phyloP scores from a whole-genome alignment of 2,888 invertebrate genomes.

The Peribatodes rhomboidaria region DNA sequence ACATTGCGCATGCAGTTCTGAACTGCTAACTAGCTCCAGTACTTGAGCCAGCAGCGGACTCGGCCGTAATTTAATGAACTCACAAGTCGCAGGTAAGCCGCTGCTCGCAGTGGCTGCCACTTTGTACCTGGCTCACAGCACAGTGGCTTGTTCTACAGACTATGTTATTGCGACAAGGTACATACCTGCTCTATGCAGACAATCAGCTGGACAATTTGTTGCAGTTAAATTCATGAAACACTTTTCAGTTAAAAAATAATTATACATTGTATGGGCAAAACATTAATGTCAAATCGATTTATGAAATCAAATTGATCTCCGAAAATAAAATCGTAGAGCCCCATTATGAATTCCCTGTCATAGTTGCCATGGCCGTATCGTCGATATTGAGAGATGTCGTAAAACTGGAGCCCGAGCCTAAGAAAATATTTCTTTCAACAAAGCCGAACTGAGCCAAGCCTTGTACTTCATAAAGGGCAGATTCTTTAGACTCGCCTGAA shows the following conservation, averaged over 20 bases:
- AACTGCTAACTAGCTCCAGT: too few relatives aligned
- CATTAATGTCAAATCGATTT: too few relatives aligned
- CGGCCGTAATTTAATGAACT: not conserved
- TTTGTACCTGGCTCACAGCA: not conserved
- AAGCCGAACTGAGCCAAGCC: slow-evolving; percentile 3
- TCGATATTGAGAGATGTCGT: slow-evolving; percentile 17
- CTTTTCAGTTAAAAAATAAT: too few relatives aligned
- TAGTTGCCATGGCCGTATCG: not conserved
- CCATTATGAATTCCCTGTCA: not conserved
- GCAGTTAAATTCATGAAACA: too few relatives aligned
- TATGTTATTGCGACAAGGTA: not conserved
- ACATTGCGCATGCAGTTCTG: too few relatives aligned
- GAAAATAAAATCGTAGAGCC: too few relatives aligned
- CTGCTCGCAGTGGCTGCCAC: not conserved
- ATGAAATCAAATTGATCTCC: too few relatives aligned
- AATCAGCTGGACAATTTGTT: too few relatives aligned
- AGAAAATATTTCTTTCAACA: slow-evolving; percentile 20
- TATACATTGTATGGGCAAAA: too few relatives aligned
- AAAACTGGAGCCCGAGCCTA: slow-evolving; percentile 12
- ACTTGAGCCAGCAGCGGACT: not conserved
- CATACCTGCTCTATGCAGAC: too few relatives aligned
- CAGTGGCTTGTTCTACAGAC: not conserved
- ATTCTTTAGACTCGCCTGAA: slow-evolving; percentile 27
- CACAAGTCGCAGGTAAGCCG: not conserved
- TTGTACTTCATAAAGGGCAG: slow-evolving; percentile 25